phyloP scores from a whole-genome alignment of 2,888 invertebrate genomes.

The Cylloceria caligata region DNA sequence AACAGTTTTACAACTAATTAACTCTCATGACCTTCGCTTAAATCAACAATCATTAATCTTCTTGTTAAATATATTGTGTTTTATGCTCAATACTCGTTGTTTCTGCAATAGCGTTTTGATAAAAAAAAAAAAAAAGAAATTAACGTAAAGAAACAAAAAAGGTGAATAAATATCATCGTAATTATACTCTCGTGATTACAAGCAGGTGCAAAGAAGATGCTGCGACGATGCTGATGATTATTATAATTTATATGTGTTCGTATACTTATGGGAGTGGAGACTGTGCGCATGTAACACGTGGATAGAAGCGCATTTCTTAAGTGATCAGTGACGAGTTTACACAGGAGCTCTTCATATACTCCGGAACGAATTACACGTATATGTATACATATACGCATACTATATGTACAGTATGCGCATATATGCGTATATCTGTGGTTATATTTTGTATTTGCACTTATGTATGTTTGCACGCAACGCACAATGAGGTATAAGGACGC shows the following conservation, averaged over 20 bases:
- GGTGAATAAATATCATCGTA: conserved; percentile 5
- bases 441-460: not conserved
- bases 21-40: conserved; percentile 15
- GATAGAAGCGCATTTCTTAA: conserved; percentile 26
- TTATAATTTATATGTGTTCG: conserved; percentile 18
- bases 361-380: conserved; percentile 17
- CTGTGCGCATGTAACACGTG: conserved; percentile 2
- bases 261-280: not conserved
- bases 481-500: conserved; percentile 58
- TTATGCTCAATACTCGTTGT: not conserved
- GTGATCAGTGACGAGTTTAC: conserved; percentile 53
- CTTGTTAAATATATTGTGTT: not conserved
- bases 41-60: not conserved
- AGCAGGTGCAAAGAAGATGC: conserved; percentile 54
- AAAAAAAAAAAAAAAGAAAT: not conserved
- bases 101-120: conserved; percentile 1
- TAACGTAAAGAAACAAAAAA: not conserved
- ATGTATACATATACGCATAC: conserved; percentile 3
- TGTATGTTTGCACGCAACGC: conserved; percentile 30
- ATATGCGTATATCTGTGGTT: too few species aligned
- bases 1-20: conserved; percentile 29
- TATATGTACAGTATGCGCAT: too few species aligned
- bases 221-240: conserved; percentile 46
- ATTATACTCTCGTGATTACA: conserved; percentile 50
- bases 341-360: conserved; percentile 53